Evolutionary conservation across 2,888 invertebrate genomes (phyloP).

Genomic region (Gortyna flavago): DNA sequence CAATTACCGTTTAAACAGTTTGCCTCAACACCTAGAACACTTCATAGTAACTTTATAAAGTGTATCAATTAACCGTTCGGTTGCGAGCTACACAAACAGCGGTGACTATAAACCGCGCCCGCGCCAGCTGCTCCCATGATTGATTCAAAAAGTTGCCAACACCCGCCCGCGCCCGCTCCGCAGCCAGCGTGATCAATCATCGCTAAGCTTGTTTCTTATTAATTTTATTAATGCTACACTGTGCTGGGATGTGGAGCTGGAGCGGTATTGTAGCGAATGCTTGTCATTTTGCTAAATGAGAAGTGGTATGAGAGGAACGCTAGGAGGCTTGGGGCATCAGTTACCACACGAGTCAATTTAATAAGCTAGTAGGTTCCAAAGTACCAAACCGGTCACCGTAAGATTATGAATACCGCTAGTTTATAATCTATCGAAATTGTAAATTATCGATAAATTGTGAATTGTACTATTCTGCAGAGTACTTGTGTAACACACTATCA

Average conservation of each 20-base stretch:
- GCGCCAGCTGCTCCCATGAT: conserved; percentile 60
- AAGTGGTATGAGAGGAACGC: neutral
- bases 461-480: neutral
- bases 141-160: conserved; percentile 70
- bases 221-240: conserved; percentile 57
- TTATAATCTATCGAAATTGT: too few relatives aligned
- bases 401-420: neutral
- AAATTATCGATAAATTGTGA: too few relatives aligned
- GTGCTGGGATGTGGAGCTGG: conserved; percentile 37
- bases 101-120: conserved; percentile 56
- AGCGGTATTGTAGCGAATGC: conserved; percentile 20
- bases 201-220: conserved; percentile 58
- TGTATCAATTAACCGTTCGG: conserved; percentile 53
- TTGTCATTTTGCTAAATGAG: conserved; percentile 29
- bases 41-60: conserved; percentile 36
- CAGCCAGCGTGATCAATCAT: conserved; percentile 64
- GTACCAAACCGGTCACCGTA: neutral
- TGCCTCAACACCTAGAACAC: conserved; percentile 14
- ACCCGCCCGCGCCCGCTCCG: conserved; percentile 28
- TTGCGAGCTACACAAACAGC: conserved; percentile 50
- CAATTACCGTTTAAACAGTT: conserved; percentile 2
- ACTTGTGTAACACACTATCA: too few relatives aligned
- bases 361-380: neutral
- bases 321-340: neutral
- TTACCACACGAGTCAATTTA: neutral